These are phyloP conservation scores for Clarias laeviceps DNA, from an alignment of 2,797 vertebrate species.

Conservation along the genomic window DNA sequence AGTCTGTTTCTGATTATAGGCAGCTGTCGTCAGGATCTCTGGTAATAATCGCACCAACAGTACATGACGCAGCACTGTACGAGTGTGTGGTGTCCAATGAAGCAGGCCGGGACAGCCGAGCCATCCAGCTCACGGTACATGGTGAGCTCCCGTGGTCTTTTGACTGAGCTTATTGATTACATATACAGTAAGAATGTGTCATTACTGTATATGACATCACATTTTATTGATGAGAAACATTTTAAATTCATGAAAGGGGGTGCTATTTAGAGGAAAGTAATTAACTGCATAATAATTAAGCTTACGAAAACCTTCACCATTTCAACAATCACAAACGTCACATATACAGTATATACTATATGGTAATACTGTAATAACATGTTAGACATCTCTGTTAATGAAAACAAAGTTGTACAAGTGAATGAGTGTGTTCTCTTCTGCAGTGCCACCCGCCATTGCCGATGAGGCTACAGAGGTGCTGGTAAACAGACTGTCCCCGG, in stretches of 20 bases:
- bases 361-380: neutral
- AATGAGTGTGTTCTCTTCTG: conserved; percentile 1
- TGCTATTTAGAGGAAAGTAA: neutral
- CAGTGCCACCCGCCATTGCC: conserved; percentile 94
- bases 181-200: neutral
- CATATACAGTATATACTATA: neutral
- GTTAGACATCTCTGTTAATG: neutral
- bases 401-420: neutral
- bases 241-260: neutral
- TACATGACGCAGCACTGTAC: conserved; percentile 90
- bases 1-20: conserved; percentile 65
- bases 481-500: conserved; percentile 82
- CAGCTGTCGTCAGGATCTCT: conserved; percentile 93
- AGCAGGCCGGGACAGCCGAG: conserved; percentile 84
- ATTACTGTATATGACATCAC: neutral
- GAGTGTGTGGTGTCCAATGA: conserved; percentile 86
- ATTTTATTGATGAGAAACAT: neutral
- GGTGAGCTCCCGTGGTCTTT: conserved; percentile 72
- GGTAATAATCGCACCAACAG: conserved; percentile 88
- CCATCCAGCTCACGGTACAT: conserved; percentile 85
- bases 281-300: neutral
- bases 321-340: neutral
- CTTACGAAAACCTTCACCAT: neutral
- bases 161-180: neutral
- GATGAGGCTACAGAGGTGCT: conserved; percentile 89